phyloP scores from a whole-genome alignment of 1,140 invertebrate species.

The Oncopeltus fasciatus region DNA sequence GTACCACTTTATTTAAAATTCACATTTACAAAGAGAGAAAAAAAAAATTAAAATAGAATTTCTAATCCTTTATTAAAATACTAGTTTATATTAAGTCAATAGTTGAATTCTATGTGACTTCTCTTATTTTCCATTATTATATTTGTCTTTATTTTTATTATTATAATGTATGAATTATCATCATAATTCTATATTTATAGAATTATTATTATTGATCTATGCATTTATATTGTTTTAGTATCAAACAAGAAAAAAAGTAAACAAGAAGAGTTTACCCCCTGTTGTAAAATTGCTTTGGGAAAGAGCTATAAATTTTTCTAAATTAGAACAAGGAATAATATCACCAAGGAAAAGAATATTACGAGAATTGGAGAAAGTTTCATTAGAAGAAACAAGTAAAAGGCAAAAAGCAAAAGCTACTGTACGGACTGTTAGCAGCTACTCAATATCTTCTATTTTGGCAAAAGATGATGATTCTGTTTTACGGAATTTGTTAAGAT shows the following conservation, averaged over 20 bases:
- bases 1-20: too few relatives aligned
- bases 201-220: neutral
- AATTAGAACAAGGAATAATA: conserved; percentile 36
- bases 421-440: conserved; percentile 23
- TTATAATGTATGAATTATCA: neutral
- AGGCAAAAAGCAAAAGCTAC: conserved; percentile 25
- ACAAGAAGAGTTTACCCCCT: conserved; percentile 11
- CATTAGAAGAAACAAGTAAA: conserved; percentile 40
- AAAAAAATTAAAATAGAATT: too few relatives aligned
- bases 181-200: neutral
- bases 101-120: too few relatives aligned
- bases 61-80: too few relatives aligned
- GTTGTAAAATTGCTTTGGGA: conserved; percentile 25
- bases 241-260: neutral
- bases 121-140: too few relatives aligned
- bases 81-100: too few relatives aligned
- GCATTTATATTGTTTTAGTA: neutral
- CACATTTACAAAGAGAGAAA: too few relatives aligned
- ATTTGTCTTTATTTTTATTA: too few relatives aligned
- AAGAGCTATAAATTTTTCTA: conserved; percentile 17
- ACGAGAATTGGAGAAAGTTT: conserved; percentile 54
- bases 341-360: conserved; percentile 59
- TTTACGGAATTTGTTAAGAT: conserved; percentile 19
- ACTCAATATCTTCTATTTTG: conserved; percentile 27
- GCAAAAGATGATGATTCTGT: conserved; percentile 29